phyloP scores from a whole-genome alignment of 2,797 vertebrate genomes.

The Brachyrhaphis roseni region DNA sequence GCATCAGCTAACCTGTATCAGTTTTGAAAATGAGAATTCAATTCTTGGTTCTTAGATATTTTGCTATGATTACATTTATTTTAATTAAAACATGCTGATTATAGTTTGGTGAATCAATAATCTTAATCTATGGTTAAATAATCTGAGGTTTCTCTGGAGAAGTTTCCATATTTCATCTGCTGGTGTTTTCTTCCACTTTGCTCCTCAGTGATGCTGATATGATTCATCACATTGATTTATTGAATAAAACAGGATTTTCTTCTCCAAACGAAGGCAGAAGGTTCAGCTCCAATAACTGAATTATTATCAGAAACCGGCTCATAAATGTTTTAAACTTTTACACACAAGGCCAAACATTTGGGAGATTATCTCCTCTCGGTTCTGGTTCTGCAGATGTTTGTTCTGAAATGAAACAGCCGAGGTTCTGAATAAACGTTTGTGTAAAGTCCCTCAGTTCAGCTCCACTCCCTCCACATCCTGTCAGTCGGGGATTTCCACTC shows the following conservation, averaged over 20 bases:
- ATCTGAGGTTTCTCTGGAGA: not conserved
- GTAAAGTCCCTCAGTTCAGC: slow-evolving; percentile 13
- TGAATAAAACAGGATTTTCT: not conserved
- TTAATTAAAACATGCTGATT: not conserved
- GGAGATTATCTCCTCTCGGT: not conserved
- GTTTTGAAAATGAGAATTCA: not conserved
- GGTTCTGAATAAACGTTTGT: slow-evolving; percentile 14
- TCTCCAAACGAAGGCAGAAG: not conserved
- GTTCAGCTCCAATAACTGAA: not conserved
- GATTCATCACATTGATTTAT: not conserved
- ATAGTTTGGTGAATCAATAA: not conserved
- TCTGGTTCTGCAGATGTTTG: not conserved
- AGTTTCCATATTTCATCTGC: not conserved
- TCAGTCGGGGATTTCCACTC: slow-evolving; percentile 8
- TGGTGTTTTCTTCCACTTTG: not conserved
- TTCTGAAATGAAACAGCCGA: slow-evolving; percentile 15
- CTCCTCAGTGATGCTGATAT: not conserved
- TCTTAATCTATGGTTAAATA: not conserved
- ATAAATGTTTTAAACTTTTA: not conserved
- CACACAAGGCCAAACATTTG: not conserved
- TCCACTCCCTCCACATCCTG: too few relatives aligned
- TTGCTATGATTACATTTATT: not conserved
- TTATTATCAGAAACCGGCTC: not conserved
- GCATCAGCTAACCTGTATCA: not conserved
- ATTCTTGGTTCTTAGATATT: not conserved